These are phyloP conservation scores for Campopleginae sp. DNA, from an alignment of 2,888 invertebrate genomes.

Conservation along the genomic window DNA sequence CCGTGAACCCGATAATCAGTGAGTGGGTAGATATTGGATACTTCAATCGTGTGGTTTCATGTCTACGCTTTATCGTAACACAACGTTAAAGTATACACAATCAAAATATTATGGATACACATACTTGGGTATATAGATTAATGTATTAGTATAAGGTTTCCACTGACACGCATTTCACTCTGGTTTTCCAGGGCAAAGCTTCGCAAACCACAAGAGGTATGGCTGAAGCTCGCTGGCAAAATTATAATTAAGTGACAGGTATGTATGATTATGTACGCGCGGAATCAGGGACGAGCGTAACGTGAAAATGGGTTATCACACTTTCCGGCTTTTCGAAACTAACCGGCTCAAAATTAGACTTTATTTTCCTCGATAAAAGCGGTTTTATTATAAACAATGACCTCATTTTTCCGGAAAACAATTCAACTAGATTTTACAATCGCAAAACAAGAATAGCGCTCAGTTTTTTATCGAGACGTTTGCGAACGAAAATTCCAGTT, in stretches of 20 bases:
- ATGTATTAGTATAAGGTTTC: slow-evolving; percentile 12
- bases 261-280: background rate
- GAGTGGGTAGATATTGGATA: slow-evolving; percentile 43
- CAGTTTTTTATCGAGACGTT: background rate
- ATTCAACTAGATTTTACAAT: background rate
- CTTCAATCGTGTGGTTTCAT: slow-evolving; percentile 41
- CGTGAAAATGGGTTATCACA: background rate
- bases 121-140: slow-evolving; percentile 2
- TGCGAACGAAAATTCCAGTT: background rate
- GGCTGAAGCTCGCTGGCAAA: slow-evolving; percentile 47
- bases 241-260: slow-evolving; percentile 43
- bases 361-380: background rate
- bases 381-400: background rate
- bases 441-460: background rate
- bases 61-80: slow-evolving; percentile 53
- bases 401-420: background rate
- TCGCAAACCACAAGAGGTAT: slow-evolving; percentile 41
- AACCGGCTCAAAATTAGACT: background rate
- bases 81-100: slow-evolving; percentile 36
- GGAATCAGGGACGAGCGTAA: background rate
- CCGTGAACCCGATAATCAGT: slow-evolving; percentile 54
- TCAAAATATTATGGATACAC: background rate
- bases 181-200: slow-evolving; percentile 49
- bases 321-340: background rate
- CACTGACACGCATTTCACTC: slow-evolving; percentile 34